Conservation (phyloP, 2,888 invertebrate genomes). For the Acleris cristana region DNA sequence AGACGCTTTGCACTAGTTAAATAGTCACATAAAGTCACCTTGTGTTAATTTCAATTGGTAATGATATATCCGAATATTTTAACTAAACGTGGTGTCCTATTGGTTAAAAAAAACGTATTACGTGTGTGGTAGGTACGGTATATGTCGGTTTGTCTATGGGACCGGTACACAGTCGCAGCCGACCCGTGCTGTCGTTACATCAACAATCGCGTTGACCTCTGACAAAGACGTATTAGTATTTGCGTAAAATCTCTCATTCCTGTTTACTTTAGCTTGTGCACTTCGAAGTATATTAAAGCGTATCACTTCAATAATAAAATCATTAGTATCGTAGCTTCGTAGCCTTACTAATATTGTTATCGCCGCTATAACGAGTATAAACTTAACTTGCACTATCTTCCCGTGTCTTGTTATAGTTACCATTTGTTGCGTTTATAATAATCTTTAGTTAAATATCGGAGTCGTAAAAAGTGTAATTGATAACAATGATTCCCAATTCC, state of each 20-base stretch:
- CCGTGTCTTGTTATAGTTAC: slow-evolving; percentile 43
- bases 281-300: slow-evolving; percentile 34
- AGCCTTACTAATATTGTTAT: slow-evolving; percentile 41
- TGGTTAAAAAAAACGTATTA: too few species aligned
- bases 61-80: too few species aligned
- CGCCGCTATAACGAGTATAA: slow-evolving; percentile 38
- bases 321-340: slow-evolving; percentile 16
- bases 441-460: slow-evolving; percentile 6
- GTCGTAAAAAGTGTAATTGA: slow-evolving; percentile 17
- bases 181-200: slow-evolving; percentile 1
- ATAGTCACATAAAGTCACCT: too few species aligned
- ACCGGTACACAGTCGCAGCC: background rate
- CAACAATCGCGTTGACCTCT: slow-evolving; percentile 26
- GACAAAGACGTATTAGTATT: slow-evolving; percentile 19
- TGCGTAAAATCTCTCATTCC: slow-evolving; percentile 21
- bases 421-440: slow-evolving; percentile 1
- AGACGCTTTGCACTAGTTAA: too few species aligned
- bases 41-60: too few species aligned
- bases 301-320: slow-evolving; percentile 27
- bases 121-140: too few species aligned
- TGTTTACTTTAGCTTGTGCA: slow-evolving; percentile 19
- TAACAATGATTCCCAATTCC: slow-evolving; percentile 22
- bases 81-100: too few species aligned
- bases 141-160: too few species aligned
- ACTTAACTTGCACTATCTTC: slow-evolving; percentile 44